phyloP scores from a whole-genome alignment of 2,888 invertebrate genomes.

The Chalcis sispes region DNA sequence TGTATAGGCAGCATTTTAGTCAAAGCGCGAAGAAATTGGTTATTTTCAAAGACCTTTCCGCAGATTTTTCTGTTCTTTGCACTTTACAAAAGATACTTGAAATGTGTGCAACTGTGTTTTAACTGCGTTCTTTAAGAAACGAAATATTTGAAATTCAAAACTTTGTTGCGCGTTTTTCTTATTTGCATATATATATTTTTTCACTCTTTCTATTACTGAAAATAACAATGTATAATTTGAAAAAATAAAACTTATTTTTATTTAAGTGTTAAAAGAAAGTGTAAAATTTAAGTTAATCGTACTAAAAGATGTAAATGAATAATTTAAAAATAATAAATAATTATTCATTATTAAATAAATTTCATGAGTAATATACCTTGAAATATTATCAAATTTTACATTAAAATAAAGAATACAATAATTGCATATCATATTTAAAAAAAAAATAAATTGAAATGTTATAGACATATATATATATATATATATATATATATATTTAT shows the following conservation, averaged over 20 bases:
- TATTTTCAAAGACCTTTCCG: conserved; percentile 29
- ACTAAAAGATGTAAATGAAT: no score
- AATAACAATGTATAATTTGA: no score
- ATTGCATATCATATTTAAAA: background rate
- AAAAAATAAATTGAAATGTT: background rate
- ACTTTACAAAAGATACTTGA: conserved; percentile 17
- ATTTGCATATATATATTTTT: background rate
- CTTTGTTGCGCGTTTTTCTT: conserved; percentile 19
- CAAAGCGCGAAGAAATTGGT: conserved; percentile 25
- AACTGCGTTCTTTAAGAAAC: background rate
- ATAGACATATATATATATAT: conserved; percentile 8
- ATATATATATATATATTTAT: background rate
- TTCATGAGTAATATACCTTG: no score
- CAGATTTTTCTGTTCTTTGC: background rate
- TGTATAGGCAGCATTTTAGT: conserved; percentile 25
- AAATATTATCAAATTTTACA: background rate
- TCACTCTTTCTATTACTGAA: background rate
- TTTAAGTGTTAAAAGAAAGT: background rate
- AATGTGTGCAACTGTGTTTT: conserved; percentile 12
- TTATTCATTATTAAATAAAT: no score
- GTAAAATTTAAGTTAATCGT: no score
- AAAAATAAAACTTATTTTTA: background rate
- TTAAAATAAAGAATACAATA: background rate
- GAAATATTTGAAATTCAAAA: conserved; percentile 25
- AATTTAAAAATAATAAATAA: no score